Conservation (phyloP, 2,113 vertebrate species). For the Carassius gibelio region DNA sequence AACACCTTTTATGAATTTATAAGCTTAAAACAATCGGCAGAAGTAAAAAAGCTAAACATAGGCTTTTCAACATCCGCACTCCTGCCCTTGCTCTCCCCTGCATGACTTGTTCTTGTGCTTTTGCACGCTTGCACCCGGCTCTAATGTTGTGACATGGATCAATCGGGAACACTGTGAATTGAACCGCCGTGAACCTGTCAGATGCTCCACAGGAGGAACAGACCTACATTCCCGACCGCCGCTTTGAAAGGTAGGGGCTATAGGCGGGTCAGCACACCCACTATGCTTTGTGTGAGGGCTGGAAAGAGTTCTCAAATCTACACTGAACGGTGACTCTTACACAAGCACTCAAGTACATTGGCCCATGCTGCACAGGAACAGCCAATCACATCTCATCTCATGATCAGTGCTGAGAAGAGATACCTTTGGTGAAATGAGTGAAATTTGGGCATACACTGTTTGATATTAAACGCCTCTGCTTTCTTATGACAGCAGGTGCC, state of each 20-base stretch:
- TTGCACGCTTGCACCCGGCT: conserved; percentile 10
- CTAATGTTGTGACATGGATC: conserved; percentile 47
- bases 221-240: conserved; percentile 45
- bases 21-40: too few relatives aligned
- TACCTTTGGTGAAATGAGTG: not conserved
- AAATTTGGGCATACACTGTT: not conserved
- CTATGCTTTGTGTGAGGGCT: conserved; percentile 14
- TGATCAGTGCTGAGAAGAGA: conserved; percentile 9
- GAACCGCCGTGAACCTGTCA: conserved; percentile 40
- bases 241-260: conserved; percentile 34
- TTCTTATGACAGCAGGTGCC: conserved; percentile 49
- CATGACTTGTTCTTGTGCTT: conserved; percentile 41
- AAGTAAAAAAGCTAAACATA: too few relatives aligned
- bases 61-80: too few relatives aligned
- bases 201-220: conserved; percentile 26
- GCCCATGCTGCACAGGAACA: not conserved
- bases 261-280: conserved; percentile 27
- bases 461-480: conserved; percentile 15
- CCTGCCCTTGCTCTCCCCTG: conserved; percentile 5
- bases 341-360: not conserved
- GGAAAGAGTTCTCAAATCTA: conserved; percentile 30
- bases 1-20: too few relatives aligned
- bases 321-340: not conserved
- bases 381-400: conserved; percentile 9
- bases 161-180: conserved; percentile 41